Evolutionary conservation across 2,888 invertebrate genomes (phyloP).

Genomic region (Dione vanillae): DNA sequence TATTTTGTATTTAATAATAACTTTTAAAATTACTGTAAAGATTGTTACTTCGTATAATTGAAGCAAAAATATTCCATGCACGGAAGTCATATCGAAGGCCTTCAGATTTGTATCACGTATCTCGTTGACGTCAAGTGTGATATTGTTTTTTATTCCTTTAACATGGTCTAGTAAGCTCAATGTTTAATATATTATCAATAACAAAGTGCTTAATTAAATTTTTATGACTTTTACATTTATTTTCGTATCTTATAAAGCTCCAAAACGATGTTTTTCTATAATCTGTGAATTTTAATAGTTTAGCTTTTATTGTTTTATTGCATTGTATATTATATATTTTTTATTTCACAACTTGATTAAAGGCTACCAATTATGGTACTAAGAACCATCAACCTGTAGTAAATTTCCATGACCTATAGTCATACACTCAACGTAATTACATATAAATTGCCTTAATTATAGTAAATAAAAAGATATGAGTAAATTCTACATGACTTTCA

Average conservation of each 20-base stretch:
- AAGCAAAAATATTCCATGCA: conserved; percentile 10
- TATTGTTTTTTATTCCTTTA: background rate
- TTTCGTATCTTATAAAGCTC: too few species aligned
- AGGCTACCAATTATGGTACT: conserved; percentile 1
- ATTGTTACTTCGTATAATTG: background rate
- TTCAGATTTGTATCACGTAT: conserved; percentile 16
- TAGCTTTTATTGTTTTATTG: background rate
- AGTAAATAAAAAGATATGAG: conserved; percentile 2
- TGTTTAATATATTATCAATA: background rate
- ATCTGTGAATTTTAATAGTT: too few species aligned
- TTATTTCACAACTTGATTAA: conserved; percentile 1
- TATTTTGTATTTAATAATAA: background rate
- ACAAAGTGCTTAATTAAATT: background rate
- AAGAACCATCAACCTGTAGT: background rate
- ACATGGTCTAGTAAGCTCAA: background rate
- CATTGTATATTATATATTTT: background rate
- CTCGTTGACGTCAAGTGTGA: background rate
- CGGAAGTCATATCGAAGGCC: conserved; percentile 14
- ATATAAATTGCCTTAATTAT: conserved; percentile 12
- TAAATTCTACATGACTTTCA: background rate
- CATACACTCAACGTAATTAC: conserved; percentile 13
- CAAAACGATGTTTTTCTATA: too few species aligned
- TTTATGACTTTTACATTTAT: too few species aligned
- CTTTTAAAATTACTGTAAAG: background rate
- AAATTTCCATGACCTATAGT: conserved; percentile 30